Base-by-base conservation (phyloP, 2,113 vertebrate species). In the Bubo scandiacus region DNA sequence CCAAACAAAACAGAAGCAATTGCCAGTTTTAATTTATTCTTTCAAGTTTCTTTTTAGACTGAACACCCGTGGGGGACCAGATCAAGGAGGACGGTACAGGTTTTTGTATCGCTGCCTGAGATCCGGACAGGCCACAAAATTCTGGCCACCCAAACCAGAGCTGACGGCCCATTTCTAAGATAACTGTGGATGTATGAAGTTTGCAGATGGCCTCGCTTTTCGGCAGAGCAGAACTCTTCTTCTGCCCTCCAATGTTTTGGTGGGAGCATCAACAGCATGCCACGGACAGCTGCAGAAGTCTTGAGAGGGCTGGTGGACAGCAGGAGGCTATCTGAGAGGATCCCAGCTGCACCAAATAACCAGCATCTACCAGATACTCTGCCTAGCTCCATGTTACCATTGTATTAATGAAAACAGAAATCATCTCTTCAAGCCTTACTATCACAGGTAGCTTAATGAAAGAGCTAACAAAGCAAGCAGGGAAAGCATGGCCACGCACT, bases 371-470 rank as follows among this genome's bases (percentile, higher is more conserved):
- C 82, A 86, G 81, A 79, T 19, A 14, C 45, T 54, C 30, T 52
- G 61, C 54, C 54, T 10, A 51, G 63, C 34, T 84, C 51, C 4
- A 1, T 18, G 32, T 27, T 81, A 83, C 29, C 3, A 4, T 38
- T 54, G 83, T 8, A 45, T 71, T 95, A 75, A 91, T 10, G 18
- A 77, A 77, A 95, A 81, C 63, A 88, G 78, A 30, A 78, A 71
- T 58, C 17, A 22, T 40, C 62, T 81, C 87, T 75, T 59, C 43
- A 3, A 38, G 61, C 49, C 63, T 49, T 63, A 75, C 34, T 63
- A 54, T 58, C 90, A 57, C 62, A 96, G 92, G 93, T 86, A 91
- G 82, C 16, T 94, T 93, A 93, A 95, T 93, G 51, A 90, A 81
- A 57, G 84, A 86, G 73, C 71, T 78, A 86, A 86, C 23, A 40